A percentile compares a stretch with the other conserved stretches of the same genome.
Evolutionary conservation across 2,888 invertebrate genomes (phyloP).

Genomic region (Papilio protenor): DNA sequence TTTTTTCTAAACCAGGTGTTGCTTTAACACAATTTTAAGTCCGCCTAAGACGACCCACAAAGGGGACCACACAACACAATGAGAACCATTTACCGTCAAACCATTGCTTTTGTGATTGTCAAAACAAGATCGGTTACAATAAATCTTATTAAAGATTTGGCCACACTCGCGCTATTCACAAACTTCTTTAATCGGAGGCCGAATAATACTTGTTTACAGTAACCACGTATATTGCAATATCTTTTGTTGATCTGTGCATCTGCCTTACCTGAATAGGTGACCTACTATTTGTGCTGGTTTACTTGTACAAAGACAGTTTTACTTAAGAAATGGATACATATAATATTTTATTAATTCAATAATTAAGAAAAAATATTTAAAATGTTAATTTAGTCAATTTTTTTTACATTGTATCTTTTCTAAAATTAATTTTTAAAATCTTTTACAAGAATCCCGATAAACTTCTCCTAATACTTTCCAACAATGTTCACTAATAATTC

Average conservation of each 20-base stretch:
- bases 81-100: constrained; percentile 72
- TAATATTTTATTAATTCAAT: neutral
- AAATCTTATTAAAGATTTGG: constrained; percentile 82
- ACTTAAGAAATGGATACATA: neutral
- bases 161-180: constrained; percentile 74
- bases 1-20: constrained; percentile 61
- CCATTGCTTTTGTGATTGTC: constrained; percentile 76
- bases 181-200: constrained; percentile 65
- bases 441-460: neutral
- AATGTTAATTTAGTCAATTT: neutral
- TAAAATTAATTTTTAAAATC: neutral
- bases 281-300: constrained; percentile 11
- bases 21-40: constrained; percentile 71
- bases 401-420: neutral
- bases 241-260: constrained; percentile 72
- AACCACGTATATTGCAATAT: constrained; percentile 58
- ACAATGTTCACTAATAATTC: constrained; percentile 13
- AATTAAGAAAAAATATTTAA: no score
- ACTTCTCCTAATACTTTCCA: neutral
- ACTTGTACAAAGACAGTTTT: neutral
- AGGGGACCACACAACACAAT: constrained; percentile 81
- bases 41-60: constrained; percentile 62
- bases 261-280: constrained; percentile 58
- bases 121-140: constrained; percentile 84
- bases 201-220: constrained; percentile 76